Conservation (phyloP, 2,888 invertebrate species). For the Aricia artaxerxes region DNA sequence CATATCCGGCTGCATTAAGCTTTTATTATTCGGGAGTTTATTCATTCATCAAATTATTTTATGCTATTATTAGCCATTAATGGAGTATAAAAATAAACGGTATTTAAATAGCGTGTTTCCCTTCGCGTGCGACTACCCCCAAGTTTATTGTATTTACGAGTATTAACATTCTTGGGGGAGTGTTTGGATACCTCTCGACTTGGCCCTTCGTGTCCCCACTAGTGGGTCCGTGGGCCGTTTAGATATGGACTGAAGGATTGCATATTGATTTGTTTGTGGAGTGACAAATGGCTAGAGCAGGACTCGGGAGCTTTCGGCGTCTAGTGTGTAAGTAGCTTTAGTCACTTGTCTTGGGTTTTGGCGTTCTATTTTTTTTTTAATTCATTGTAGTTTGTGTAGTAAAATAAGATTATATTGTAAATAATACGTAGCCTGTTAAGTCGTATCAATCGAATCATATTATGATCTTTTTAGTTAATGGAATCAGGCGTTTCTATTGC, state of each 20-base stretch:
- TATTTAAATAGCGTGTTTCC: conserved; percentile 36
- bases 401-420: no score
- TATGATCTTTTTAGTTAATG: no score
- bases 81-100: conserved; percentile 33
- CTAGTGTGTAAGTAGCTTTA: neutral
- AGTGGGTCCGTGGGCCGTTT: conserved; percentile 14
- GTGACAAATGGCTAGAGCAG: neutral
- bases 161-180: conserved; percentile 77
- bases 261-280: conserved; percentile 23
- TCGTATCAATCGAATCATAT: no score
- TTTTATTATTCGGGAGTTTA: neutral
- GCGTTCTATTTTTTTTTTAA: neutral
- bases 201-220: conserved; percentile 43
- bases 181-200: conserved; percentile 68
- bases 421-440: no score
- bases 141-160: conserved; percentile 66
- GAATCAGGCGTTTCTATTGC: no score
- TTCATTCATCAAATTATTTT: conserved; percentile 18
- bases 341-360: neutral
- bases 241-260: conserved; percentile 20
- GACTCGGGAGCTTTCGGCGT: neutral
- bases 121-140: conserved; percentile 58
- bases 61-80: conserved; percentile 7
- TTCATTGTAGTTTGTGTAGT: no score
- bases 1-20: neutral